These are phyloP conservation scores for Agraylea sexmaculata DNA, from an alignment of 1,140 invertebrate species.

Conservation along the genomic window DNA sequence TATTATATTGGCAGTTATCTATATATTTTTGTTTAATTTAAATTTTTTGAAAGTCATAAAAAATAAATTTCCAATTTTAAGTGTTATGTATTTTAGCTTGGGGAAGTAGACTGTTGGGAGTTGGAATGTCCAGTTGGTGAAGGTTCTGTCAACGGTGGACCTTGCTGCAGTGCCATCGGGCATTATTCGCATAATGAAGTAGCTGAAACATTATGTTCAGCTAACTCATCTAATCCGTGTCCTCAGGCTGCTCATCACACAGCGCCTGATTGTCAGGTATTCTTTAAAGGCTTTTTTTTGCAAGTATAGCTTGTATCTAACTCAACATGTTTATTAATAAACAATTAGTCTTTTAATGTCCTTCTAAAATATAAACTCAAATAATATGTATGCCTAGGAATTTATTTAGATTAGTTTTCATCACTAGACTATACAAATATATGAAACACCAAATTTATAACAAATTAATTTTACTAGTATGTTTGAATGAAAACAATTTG, in stretches of 20 bases:
- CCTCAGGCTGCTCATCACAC: conserved; percentile 20
- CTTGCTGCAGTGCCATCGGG: conserved; percentile 50
- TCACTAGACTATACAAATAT: too few relatives aligned
- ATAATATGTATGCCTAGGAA: too few relatives aligned
- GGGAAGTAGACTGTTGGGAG: conserved; percentile 82
- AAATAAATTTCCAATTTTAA: not conserved
- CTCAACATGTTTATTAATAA: too few relatives aligned
- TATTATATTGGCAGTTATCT: not conserved
- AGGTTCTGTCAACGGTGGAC: conserved; percentile 62
- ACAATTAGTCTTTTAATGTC: too few relatives aligned
- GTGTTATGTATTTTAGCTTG: conserved; percentile 45
- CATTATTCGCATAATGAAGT: too few relatives aligned
- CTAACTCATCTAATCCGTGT: conserved; percentile 20
- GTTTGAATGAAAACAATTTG: too few relatives aligned
- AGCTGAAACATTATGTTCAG: conserved; percentile 40
- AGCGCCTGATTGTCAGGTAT: conserved; percentile 21
- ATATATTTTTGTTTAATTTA: not conserved
- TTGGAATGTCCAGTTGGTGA: conserved; percentile 67
- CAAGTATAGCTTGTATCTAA: not conserved
- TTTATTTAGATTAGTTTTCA: too few relatives aligned
- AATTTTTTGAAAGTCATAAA: not conserved
- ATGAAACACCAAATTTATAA: too few relatives aligned
- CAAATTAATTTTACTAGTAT: too few relatives aligned
- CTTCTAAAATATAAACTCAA: too few relatives aligned
- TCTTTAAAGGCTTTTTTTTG: not conserved